Evolutionary conservation across 1,140 invertebrate genomes (phyloP), one percentile per base, ranked within the genome.

Genomic region (Calliphora vicina): DNA sequence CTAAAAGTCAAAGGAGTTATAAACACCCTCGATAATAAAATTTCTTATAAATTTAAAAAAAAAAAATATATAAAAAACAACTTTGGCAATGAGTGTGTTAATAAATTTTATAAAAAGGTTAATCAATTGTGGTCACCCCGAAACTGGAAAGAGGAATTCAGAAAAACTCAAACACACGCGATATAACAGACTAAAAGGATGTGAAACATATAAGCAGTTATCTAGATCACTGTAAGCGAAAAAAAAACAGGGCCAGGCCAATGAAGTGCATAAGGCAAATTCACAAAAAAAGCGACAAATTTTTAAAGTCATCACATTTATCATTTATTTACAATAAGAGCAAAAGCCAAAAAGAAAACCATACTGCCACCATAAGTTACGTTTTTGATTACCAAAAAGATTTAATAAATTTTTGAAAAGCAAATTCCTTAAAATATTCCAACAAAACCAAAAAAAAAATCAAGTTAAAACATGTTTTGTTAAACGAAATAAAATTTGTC

Each of bases 221-320:
- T 78, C 35, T 78, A 78, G 74, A 78, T 78, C 74, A 78, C 35
- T 43, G 72, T 6, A 67, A 57, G 50, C 61, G 73, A 27, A 76
- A 20, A 67, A 23, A 67, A 20, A 76, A 76, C 72, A 73, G 50
- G 50, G 50, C 50, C 17, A 27, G 73, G 73, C 73, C 13, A 73
- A 12, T 15, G 4, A 73, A 73, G 35, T 35, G 6, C 10, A 73
- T 27, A 15, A 27, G 13, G 2, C 10, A 26, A 50, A 10, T 3
- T n/a, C 3, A 29, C 25, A 10, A 78, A 13, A 9, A 67, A 43
- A 78, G 74, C 74, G 74, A 78, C 74, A 78, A 78, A 78, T 15
- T 78, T 78, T 78, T 78, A 78, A 78, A 78, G 74, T 78, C 74
- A 78, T 78, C 35, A 78, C 74, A 78, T 78, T 43, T 78, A 78